Evolutionary conservation across 2,888 invertebrate genomes (phyloP), one percentile per base, ranked within the genome.

Genomic region (Drosophila flavopinicola): DNA sequence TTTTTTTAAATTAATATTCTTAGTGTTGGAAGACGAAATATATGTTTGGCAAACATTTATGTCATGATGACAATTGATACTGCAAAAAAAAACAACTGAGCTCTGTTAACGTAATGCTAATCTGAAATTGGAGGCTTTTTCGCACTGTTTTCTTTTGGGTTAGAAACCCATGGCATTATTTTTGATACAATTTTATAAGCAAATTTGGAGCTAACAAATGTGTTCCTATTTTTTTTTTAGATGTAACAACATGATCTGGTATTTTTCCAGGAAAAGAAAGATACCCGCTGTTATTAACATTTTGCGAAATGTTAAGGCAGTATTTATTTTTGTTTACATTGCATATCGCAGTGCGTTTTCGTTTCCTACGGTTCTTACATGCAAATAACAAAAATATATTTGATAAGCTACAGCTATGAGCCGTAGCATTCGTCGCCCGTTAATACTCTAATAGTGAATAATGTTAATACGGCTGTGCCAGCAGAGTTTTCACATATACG

Each of bases 401-500:
- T n/a, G 17, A 11, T 25, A 47, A 61, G 33, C 24, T 33, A 1
- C 17, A 53, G 42, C 37, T 15, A 69, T 70, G 69, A 39, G 37
- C 11, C 41, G 45, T 35, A 20, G 45, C 45, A 27, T 58, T 51
- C 20, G 37, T 27, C 10, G 23, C 6, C n/a, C 11, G 30, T 48
- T 38, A 49, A 9, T 20, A 30, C n/a, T 17, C 24, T 25, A 65
- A 57, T 32, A 42, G 37, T 42, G 52, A 66, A 77, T 68, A 66
- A 88, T 88, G 88, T 61, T 74, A 38, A 58, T 88, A 38, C 71
- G 80, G 51, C 48, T 88, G 56, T 78, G 71, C 23, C 74, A 84
- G 67, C 75, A 80, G 59, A 85, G 59, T 51, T 80, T 80, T 65
- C 75, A 84, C 54, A 73, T 78, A 41, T 71, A 77, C 39, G 88